These are phyloP conservation scores for Brachionus rotundiformis DNA, from an alignment of 1,140 invertebrate species.

Conservation along the genomic window DNA sequence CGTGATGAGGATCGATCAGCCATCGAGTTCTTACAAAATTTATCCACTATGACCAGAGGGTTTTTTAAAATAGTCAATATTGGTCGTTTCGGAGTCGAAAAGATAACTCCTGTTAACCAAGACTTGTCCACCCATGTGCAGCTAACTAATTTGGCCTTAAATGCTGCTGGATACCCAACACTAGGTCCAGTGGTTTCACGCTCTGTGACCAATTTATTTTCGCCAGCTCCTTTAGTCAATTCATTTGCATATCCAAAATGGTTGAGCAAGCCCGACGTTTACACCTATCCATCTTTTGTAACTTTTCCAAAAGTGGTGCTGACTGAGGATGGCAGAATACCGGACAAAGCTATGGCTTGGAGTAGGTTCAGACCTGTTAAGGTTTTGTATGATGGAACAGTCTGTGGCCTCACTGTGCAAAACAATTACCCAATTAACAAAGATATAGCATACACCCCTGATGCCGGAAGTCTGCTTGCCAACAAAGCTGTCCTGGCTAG, in stretches of 20 bases:
- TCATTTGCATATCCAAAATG: conserved; percentile 56
- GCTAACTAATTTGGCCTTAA: conserved; percentile 57
- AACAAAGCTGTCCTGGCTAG: conserved; percentile 60
- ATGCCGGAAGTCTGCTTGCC: conserved; percentile 60
- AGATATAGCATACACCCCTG: conserved; percentile 55
- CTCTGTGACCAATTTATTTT: background rate
- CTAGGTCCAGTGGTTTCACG: conserved; percentile 54
- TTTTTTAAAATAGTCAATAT: conserved; percentile 61
- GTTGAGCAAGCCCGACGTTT: background rate
- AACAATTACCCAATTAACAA: background rate
- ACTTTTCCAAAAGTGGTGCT: background rate
- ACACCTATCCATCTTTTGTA: conserved; percentile 24
- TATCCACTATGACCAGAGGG: conserved; percentile 62
- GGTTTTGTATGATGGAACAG: conserved; percentile 2
- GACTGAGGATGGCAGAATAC: background rate
- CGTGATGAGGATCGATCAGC: conserved; percentile 56
- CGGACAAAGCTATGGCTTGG: conserved; percentile 9
- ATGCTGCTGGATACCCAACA: conserved; percentile 59
- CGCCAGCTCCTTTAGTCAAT: conserved; percentile 54
- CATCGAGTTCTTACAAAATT: conserved; percentile 61
- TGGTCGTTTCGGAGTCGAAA: conserved; percentile 59
- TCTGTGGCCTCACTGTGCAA: background rate
- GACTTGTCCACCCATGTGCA: conserved; percentile 57
- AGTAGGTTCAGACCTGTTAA: background rate
- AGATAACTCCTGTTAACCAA: conserved; percentile 59